Evolutionary conservation across 2,113 vertebrate species (phyloP).

Genomic region (Eubucco bourcierii): DNA sequence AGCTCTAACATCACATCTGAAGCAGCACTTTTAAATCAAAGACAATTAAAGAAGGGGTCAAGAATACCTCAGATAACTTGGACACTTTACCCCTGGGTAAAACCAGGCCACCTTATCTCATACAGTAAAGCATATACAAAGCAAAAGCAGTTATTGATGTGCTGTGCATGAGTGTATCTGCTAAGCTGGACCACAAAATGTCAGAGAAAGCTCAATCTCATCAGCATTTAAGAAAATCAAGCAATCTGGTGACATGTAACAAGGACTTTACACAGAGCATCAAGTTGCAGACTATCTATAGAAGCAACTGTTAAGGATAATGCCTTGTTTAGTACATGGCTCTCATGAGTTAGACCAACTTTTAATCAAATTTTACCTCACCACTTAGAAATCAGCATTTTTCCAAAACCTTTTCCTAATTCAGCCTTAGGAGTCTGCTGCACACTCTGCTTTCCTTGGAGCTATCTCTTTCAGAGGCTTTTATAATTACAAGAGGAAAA

Average conservation of each 20-base stretch:
- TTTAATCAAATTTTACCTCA: not conserved
- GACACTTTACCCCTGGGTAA: not conserved
- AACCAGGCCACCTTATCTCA: not conserved
- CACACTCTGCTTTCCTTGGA: not conserved
- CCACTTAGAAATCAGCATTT: not conserved
- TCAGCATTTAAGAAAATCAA: not conserved
- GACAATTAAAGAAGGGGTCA: not conserved
- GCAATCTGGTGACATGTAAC: fast-evolving
- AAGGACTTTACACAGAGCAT: not conserved
- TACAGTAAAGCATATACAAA: not conserved
- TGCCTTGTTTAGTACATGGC: not conserved
- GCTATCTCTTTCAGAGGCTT: not conserved
- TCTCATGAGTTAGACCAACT: not conserved
- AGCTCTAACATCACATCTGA: not conserved
- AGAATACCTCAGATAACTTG: not conserved
- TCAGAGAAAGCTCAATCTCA: not conserved
- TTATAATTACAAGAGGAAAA: constrained; percentile 50
- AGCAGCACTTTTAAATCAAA: not conserved
- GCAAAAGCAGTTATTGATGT: not conserved
- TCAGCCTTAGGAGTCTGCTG: not conserved
- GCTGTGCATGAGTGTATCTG: not conserved
- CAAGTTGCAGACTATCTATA: not conserved
- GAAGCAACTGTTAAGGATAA: not conserved
- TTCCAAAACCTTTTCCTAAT: not conserved
- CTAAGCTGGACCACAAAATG: not conserved